phyloP scores from a whole-genome alignment of 2,888 invertebrate genomes.

The Lepetodrilus schrolli region DNA sequence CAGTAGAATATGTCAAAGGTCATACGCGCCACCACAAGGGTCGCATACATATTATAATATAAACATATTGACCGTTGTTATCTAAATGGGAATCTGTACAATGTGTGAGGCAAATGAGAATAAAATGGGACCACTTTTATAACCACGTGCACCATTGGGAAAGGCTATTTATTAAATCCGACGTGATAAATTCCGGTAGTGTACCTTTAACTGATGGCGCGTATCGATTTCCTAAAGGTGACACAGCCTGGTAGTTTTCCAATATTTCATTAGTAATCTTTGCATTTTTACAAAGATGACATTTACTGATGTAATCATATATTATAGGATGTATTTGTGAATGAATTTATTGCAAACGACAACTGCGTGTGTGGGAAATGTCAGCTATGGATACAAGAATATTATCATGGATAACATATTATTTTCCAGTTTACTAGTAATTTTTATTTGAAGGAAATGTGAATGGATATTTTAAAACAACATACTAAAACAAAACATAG shows the following conservation, averaged over 20 bases:
- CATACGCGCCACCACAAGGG: no score
- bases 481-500: no score
- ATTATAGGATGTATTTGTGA: background rate
- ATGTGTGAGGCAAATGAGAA: conserved; percentile 14
- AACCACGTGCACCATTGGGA: background rate
- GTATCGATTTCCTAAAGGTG: background rate
- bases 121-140: background rate
- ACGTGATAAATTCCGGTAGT: background rate
- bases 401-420: no score
- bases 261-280: conserved; percentile 7
- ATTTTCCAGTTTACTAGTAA: no score
- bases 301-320: background rate
- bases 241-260: background rate
- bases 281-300: background rate
- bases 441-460: no score
- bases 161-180: conserved; percentile 10
- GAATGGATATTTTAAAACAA: no score
- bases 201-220: conserved; percentile 6
- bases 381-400: no score
- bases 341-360: conserved; percentile 9
- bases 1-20: no score
- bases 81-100: conserved; percentile 14
- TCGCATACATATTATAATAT: no score
- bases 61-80: background rate
- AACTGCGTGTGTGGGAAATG: conserved; percentile 1